Conservation (phyloP, 2,797 vertebrate genomes). For the Chromis chromis region DNA sequence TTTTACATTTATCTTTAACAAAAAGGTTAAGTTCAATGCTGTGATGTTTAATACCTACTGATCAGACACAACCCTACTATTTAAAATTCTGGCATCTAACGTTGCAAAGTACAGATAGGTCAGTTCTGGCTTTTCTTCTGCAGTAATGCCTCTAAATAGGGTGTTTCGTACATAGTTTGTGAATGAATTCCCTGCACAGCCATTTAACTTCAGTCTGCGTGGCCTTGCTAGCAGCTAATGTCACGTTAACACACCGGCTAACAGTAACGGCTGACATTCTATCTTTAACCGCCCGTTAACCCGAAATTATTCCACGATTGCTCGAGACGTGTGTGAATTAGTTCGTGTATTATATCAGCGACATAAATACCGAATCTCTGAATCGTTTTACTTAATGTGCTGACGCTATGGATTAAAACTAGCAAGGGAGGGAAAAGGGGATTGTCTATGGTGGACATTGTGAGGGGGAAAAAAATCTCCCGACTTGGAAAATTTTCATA, state of each 20-base stretch:
- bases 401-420: slow-evolving; percentile 61
- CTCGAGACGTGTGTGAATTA: neutral
- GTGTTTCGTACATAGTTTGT: neutral
- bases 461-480: slow-evolving; percentile 11
- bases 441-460: slow-evolving; percentile 64
- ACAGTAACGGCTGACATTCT: slow-evolving; percentile 31
- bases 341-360: neutral
- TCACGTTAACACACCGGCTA: slow-evolving; percentile 57
- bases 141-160: neutral
- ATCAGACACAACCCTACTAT: neutral
- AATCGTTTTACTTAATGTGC: slow-evolving; percentile 24
- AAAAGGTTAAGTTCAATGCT: no score
- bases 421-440: slow-evolving; percentile 60
- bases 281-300: neutral
- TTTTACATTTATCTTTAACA: neutral
- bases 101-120: neutral
- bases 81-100: neutral
- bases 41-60: neutral
- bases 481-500: slow-evolving; percentile 33
- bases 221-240: slow-evolving; percentile 75
- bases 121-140: neutral
- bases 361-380: neutral
- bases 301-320: neutral
- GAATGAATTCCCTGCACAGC: slow-evolving; percentile 1
- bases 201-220: slow-evolving; percentile 55